Conservation (phyloP, 2,888 invertebrate species). For the Lasioglossum oenotherae region DNA sequence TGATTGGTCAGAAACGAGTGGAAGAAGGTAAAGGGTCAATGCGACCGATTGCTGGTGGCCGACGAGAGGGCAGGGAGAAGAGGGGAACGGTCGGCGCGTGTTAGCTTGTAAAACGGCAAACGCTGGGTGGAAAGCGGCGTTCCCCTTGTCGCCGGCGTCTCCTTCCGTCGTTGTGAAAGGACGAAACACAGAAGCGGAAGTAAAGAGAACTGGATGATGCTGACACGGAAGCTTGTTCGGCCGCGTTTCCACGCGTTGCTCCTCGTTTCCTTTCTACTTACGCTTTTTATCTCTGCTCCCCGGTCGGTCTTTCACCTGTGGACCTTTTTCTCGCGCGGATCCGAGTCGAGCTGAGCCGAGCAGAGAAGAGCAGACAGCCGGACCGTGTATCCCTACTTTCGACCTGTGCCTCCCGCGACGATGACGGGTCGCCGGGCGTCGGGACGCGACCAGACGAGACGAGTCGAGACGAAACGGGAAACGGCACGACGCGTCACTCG, state of each 20-base stretch:
- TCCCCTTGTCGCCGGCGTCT: conserved; percentile 61
- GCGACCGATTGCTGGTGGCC: not conserved
- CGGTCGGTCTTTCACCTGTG: conserved; percentile 32
- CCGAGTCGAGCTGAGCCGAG: not conserved
- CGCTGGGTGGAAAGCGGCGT: conserved; percentile 45
- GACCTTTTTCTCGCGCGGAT: conserved; percentile 22
- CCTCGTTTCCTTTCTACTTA: conserved; percentile 52
- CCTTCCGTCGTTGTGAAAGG: conserved; percentile 48
- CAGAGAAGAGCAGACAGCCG: not conserved
- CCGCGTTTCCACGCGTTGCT: conserved; percentile 53
- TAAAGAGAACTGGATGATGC: conserved; percentile 63
- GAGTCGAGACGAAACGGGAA: conserved; percentile 4
- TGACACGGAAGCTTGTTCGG: conserved; percentile 63
- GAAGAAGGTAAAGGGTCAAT: not conserved
- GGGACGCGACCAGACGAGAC: conserved; percentile 39
- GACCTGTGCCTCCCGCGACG: conserved; percentile 49
- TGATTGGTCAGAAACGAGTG: not conserved
- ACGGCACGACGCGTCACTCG: conserved; percentile 73
- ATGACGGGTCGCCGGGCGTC: no score
- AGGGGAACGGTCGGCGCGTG: not conserved
- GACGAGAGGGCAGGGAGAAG: not conserved
- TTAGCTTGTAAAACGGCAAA: conserved; percentile 53
- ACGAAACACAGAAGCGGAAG: conserved; percentile 45
- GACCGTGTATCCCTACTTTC: conserved; percentile 13
- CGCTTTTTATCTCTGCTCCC: conserved; percentile 44